A percentile compares a stretch with the other conserved stretches of the same genome.
phyloP scores from a whole-genome alignment of 2,113 vertebrate species.

The Trematomus loennbergii region DNA sequence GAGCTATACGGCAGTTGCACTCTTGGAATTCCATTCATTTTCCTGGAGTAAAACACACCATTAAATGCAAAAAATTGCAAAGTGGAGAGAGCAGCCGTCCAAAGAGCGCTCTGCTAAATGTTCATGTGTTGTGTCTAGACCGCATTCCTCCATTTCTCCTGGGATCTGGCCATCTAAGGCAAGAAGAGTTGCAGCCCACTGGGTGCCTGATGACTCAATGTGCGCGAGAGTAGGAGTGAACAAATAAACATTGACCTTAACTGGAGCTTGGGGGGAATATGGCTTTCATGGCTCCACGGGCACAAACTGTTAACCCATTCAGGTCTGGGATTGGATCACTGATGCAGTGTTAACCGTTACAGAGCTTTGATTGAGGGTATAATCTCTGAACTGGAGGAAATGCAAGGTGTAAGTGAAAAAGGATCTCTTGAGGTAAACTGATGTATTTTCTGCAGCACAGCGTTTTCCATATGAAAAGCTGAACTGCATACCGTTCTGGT shows the following conservation, averaged over 20 bases:
- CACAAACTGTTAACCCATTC: conserved; percentile 71
- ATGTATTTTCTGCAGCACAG: background rate
- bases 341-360: conserved; percentile 25
- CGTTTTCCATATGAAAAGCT: background rate
- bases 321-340: conserved; percentile 28
- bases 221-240: conserved; percentile 68
- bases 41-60: conserved; percentile 36
- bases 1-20: background rate
- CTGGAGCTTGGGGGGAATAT: conserved; percentile 63
- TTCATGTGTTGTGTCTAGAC: conserved; percentile 79
- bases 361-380: conserved; percentile 5
- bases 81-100: conserved; percentile 19
- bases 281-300: conserved; percentile 47
- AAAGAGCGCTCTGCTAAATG: conserved; percentile 43
- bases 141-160: conserved; percentile 76
- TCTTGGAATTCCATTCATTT: conserved; percentile 20
- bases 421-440: background rate
- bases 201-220: conserved; percentile 73
- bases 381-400: conserved; percentile 9
- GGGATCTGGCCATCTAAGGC: conserved; percentile 82
- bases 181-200: conserved; percentile 69
- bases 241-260: conserved; percentile 81
- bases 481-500: background rate
- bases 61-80: conserved; percentile 36
- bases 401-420: background rate